Evolutionary conservation across 2,113 vertebrate genomes (phyloP).

Genomic region (Ifrita kowaldi): DNA sequence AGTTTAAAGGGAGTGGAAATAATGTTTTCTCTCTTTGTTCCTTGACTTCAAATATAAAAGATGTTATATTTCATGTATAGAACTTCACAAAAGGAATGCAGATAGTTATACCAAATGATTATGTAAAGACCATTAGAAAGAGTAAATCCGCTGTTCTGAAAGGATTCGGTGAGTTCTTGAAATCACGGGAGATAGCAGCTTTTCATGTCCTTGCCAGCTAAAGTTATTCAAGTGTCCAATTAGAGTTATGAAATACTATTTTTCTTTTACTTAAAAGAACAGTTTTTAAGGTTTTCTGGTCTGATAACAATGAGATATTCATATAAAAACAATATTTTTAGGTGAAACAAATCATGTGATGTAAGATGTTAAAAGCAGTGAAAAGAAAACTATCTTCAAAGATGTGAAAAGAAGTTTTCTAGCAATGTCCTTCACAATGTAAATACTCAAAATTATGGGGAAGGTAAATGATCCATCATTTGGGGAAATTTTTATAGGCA

Average conservation of each 20-base stretch:
- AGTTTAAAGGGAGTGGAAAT: conserved; percentile 35
- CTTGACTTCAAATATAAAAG: conserved; percentile 21
- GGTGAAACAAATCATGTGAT: background rate
- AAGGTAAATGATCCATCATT: background rate
- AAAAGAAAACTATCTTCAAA: background rate
- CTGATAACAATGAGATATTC: background rate
- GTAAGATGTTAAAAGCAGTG: background rate
- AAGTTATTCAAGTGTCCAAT: background rate
- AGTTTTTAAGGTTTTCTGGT: background rate
- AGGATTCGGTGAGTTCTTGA: background rate
- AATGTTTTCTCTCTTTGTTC: background rate
- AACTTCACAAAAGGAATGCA: background rate
- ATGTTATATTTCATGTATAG: conserved; percentile 20
- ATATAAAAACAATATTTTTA: background rate
- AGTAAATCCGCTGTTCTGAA: background rate
- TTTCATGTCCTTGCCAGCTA: background rate
- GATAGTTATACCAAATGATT: conserved; percentile 23
- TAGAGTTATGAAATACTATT: conserved; percentile 10
- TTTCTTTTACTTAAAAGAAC: background rate
- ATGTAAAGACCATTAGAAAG: conserved; percentile 34
- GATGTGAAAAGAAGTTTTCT: background rate
- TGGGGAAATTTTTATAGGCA: background rate
- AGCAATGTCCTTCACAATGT: background rate
- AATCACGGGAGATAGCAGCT: background rate
- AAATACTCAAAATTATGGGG: background rate